Base-by-base conservation (phyloP, 2,797 vertebrate species). In the Eidolon dupreanum region DNA sequence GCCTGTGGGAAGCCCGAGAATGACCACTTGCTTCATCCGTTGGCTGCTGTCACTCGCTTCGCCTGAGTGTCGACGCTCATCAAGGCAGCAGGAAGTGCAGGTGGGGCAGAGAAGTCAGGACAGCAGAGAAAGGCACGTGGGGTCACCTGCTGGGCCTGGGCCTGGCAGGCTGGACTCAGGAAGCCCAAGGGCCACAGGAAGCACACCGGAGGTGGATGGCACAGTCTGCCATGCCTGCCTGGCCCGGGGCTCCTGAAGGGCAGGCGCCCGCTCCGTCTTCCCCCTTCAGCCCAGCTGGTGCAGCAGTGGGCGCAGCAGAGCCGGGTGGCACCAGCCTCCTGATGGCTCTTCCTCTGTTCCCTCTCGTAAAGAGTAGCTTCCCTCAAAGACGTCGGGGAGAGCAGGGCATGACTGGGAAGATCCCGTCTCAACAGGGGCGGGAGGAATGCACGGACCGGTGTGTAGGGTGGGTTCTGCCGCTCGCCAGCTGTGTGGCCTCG, bases 391-490 rank as follows among this genome's bases (percentile, higher is more conserved):
- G 77, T 49, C 15, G 1, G 46, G 59, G 33, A 20, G 61, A 46
- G 83, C 38, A 33, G 19, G 61, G 49, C 15, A 1, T 13, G 36
- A 5, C 55, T 38, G 33, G 38, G 61, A 75, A 41, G 84, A 33
- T 10, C 66, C 49, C 19, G 0, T 17, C 5, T 46, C 3, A 12
- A n/a, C 3, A 1, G 55, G 57, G 15, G 6, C 11, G 3, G 57
- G 15, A 19, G 13, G 43, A 36, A 36, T 0, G 3, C 24, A 2
- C 1, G 0, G 12, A 3, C 31, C 26, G 0, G 59, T 0, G 1
- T 0, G 9, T 1, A 0, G n/a, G 16, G 16, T 3, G 1, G 51
- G 12, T 5, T 17, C 77, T 28, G 43, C 57, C 36, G 0, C 1
- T 2, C 24, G 41, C 63, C 28, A 2, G 26, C 71, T 24, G 11